phyloP scores from a whole-genome alignment of 2,888 invertebrate genomes.

The Lithodes maja region DNA sequence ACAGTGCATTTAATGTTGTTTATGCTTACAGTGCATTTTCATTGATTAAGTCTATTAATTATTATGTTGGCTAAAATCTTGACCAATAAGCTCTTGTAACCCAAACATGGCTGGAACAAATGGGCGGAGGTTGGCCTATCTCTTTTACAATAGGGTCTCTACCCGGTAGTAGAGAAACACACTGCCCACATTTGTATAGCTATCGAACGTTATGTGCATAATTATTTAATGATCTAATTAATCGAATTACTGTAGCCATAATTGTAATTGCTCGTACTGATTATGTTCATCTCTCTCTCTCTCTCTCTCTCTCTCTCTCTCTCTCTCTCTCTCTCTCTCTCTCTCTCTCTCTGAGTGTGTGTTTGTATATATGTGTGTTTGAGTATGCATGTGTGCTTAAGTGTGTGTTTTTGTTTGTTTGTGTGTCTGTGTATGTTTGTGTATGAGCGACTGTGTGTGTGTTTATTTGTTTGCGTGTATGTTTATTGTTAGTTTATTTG shows the following conservation, averaged over 20 bases:
- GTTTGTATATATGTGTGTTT: not conserved
- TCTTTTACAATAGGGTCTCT: too few relatives aligned
- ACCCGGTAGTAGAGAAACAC: too few relatives aligned
- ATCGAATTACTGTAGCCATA: not conserved
- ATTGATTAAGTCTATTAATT: too few relatives aligned
- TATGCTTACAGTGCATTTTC: too few relatives aligned
- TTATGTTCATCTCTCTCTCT: slow-evolving; percentile 11
- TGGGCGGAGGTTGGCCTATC: too few relatives aligned
- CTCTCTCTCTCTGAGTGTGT: not conserved
- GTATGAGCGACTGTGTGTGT: not conserved
- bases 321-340: slow-evolving; percentile 42
- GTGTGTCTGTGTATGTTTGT: not conserved
- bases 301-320: slow-evolving; percentile 35
- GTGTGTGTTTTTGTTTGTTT: not conserved
- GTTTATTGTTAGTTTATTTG: not conserved
- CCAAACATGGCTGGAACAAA: too few relatives aligned
- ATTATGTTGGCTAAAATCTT: too few relatives aligned
- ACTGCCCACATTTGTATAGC: too few relatives aligned
- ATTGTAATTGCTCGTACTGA: not conserved
- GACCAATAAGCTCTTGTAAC: too few relatives aligned
- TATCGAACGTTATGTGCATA: too few relatives aligned
- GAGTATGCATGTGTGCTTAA: not conserved
- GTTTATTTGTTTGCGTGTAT: not conserved
- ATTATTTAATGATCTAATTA: too few relatives aligned
- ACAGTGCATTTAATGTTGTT: too few relatives aligned